Evolutionary conservation across 2,113 vertebrate species (phyloP), one percentile per base, ranked within the genome.

Genomic region (Microcebus jonahi): DNA sequence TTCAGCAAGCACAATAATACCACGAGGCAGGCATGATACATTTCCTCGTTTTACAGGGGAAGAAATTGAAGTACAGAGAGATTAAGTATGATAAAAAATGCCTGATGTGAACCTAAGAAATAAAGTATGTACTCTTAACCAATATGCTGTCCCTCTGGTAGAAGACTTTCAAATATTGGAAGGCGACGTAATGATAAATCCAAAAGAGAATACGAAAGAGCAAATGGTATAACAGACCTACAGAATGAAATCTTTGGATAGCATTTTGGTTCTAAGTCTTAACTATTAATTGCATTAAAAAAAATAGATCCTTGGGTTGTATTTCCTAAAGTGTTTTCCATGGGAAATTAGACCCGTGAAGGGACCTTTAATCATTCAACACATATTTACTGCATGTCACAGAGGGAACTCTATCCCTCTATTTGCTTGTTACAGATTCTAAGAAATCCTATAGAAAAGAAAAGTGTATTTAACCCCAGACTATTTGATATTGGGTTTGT

Each of bases 111-210:
- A 75, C 17, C 4, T 45, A 91, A 79, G 31, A 61, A 55, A 10
- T 55, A 6, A 15, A 39, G 36, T 89, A 81, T 89, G 59, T 79
- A 45, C 45, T 65, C 53, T 48, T 79, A 31, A 61, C n/a, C 5
- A 50, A 7, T 76, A 15, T 2, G 3, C 14, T 79, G 25, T 67
- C 36, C n/a, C 25, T 73, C 7, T 82, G 13, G 79, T 76, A 89
- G 83, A 82, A 94, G 88, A 92, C 20, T 39, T 71, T 21, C 21
- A 73, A 53, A 73, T 92, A 84, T 80, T 23, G 55, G n/a, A 93
- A 94, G 73, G 36, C 6, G 10, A 34, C 21, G 27, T 39, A 67
- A 39, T 82, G 48, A 73, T 83, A 34, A 11, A 68, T 80, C 21
- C 27, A 39, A 75, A 96, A 70, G 61, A 82, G n/a, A 91, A 48